Percentiles rank a stretch among this genome's conserved stretches.
Evolutionary conservation across 37 sponge, comb jelly and placozoan species (phyloP).

Genomic region (Lycopodina hypogea): DNA sequence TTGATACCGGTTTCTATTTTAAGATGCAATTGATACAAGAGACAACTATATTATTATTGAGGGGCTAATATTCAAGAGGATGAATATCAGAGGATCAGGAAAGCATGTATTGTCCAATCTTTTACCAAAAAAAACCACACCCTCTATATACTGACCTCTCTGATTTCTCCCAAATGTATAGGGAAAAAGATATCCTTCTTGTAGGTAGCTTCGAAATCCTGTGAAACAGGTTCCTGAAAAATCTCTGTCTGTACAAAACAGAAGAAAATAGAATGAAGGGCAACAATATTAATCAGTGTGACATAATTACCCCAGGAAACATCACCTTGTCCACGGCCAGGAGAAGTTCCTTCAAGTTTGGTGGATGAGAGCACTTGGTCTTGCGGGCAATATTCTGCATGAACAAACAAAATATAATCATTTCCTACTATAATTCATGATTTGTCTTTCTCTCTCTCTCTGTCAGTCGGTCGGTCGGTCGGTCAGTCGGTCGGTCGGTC

Average conservation of each 20-base stretch:
- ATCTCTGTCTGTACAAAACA: conserved; percentile 66
- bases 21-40: no score
- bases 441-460: no score
- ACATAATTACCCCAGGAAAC: conserved; percentile 69
- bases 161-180: conserved; percentile 80
- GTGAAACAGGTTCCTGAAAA: conserved; percentile 78
- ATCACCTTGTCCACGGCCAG: conserved; percentile 76
- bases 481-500: no score
- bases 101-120: no score
- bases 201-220: conserved; percentile 73
- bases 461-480: no score
- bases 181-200: conserved; percentile 77
- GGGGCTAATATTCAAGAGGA: no score
- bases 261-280: not conserved
- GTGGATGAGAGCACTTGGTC: conserved; percentile 67
- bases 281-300: not conserved
- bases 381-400: conserved; percentile 60
- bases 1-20: no score
- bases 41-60: no score
- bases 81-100: no score
- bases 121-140: not conserved
- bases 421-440: no score
- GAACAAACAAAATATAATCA: no score
- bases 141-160: conserved; percentile 28
- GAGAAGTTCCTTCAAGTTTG: conserved; percentile 70